A percentile compares a stretch with the other conserved stretches of the same genome.
These are phyloP conservation scores for Drosophila fungiperda DNA, from an alignment of 2,888 invertebrate species.

Conservation along the genomic window DNA sequence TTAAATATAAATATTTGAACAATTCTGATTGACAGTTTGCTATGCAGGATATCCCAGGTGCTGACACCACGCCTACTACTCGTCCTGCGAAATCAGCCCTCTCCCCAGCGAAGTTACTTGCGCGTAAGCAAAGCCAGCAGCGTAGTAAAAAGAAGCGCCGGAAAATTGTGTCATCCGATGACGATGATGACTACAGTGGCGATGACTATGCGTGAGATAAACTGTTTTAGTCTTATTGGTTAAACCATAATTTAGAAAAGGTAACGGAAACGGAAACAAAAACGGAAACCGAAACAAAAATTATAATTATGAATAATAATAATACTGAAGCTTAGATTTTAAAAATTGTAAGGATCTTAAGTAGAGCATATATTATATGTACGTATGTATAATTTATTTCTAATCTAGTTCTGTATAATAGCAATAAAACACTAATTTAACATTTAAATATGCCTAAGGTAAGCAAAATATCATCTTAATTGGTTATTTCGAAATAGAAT, in stretches of 20 bases:
- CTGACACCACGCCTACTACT: constrained; percentile 32
- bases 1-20: neutral
- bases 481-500: constrained; percentile 31
- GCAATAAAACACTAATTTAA: constrained; percentile 41
- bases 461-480: constrained; percentile 29
- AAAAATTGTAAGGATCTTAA: constrained; percentile 38
- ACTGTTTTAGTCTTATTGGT: constrained; percentile 37
- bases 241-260: constrained; percentile 32
- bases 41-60: constrained; percentile 44
- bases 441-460: constrained; percentile 19
- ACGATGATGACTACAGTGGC: constrained; percentile 89
- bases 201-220: constrained; percentile 83
- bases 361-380: constrained; percentile 45
- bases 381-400: constrained; percentile 60
- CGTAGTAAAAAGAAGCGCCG: constrained; percentile 85
- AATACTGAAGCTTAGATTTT: constrained; percentile 33
- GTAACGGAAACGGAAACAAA: constrained; percentile 18
- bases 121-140: constrained; percentile 70
- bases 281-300: constrained; percentile 5
- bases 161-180: constrained; percentile 87
- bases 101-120: constrained; percentile 44
- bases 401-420: constrained; percentile 45
- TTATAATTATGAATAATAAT: constrained; percentile 10
- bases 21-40: neutral
- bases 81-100: constrained; percentile 43